Percentiles rank a stretch among this genome's conserved stretches.
Conservation (phyloP, 2,888 invertebrate genomes). For the Yponomeuta cagnagella region DNA sequence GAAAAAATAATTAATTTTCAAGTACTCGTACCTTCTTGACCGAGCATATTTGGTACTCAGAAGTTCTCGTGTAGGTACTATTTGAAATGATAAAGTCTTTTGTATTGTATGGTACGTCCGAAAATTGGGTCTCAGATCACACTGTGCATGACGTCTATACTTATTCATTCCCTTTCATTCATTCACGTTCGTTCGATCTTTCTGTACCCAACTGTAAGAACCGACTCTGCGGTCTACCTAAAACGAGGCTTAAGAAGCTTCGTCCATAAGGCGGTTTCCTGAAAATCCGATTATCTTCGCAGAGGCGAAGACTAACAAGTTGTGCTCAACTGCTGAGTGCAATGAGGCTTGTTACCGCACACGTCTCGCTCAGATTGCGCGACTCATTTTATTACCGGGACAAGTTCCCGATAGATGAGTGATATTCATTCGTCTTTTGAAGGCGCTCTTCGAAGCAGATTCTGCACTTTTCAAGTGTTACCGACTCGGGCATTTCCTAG, state of each 20-base stretch:
- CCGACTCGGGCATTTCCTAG: too few relatives aligned
- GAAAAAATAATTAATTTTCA: too few relatives aligned
- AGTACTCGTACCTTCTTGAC: too few relatives aligned
- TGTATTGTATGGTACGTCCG: too few relatives aligned
- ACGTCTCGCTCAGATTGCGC: not conserved
- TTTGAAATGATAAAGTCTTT: too few relatives aligned
- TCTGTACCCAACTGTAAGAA: not conserved
- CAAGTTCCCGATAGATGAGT: not conserved
- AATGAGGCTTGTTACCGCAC: slow-evolving; percentile 2
- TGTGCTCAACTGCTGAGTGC: not conserved
- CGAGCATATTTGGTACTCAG: too few relatives aligned
- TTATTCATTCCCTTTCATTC: not conserved
- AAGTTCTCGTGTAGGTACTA: too few relatives aligned
- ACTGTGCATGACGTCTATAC: too few relatives aligned
- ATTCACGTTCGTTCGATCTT: not conserved
- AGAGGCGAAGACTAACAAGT: not conserved
- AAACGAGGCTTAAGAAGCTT: not conserved
- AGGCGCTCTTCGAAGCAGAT: not conserved
- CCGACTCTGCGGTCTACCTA: not conserved
- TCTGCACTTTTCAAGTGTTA: not conserved
- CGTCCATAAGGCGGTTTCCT: not conserved
- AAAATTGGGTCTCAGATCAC: too few relatives aligned
- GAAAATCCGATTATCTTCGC: not conserved
- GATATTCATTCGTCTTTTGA: not conserved
- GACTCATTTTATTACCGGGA: not conserved